Evolutionary conservation across 2,888 invertebrate genomes (phyloP).

Genomic region (Galeruca laticollis): DNA sequence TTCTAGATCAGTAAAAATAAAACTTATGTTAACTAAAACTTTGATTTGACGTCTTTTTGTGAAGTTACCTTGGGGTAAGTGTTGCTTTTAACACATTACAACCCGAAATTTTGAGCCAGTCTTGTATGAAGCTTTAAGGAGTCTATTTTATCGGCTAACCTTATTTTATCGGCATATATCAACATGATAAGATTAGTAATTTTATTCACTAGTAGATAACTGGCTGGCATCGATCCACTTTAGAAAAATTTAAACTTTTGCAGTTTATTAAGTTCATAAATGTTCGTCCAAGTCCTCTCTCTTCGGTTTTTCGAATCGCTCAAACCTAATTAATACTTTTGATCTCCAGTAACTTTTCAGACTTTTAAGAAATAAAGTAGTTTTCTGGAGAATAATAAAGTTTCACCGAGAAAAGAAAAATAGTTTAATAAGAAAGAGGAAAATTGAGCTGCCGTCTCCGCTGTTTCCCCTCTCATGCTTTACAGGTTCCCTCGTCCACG

Average conservation of each 20-base stretch:
- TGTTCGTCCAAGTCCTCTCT: constrained; percentile 19
- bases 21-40: too few species aligned
- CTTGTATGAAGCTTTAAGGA: too few species aligned
- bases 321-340: constrained; percentile 44
- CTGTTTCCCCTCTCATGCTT: constrained; percentile 35
- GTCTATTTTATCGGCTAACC: neutral
- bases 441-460: constrained; percentile 45
- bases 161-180: constrained; percentile 2
- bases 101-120: too few species aligned
- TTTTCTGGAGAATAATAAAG: constrained; percentile 47
- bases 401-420: constrained; percentile 45
- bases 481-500: constrained; percentile 49
- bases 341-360: constrained; percentile 32
- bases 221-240: constrained; percentile 17
- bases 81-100: too few species aligned
- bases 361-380: constrained; percentile 43
- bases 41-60: too few species aligned
- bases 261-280: constrained; percentile 34
- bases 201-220: constrained; percentile 10
- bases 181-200: neutral
- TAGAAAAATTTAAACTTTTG: constrained; percentile 32
- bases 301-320: constrained; percentile 31
- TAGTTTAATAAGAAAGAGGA: constrained; percentile 51
- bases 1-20: too few species aligned
- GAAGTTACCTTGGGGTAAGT: too few species aligned